Evolutionary conservation across 92 coral and sea anemone species (phyloP).

Genomic region (Umimayanthus kanabou): DNA sequence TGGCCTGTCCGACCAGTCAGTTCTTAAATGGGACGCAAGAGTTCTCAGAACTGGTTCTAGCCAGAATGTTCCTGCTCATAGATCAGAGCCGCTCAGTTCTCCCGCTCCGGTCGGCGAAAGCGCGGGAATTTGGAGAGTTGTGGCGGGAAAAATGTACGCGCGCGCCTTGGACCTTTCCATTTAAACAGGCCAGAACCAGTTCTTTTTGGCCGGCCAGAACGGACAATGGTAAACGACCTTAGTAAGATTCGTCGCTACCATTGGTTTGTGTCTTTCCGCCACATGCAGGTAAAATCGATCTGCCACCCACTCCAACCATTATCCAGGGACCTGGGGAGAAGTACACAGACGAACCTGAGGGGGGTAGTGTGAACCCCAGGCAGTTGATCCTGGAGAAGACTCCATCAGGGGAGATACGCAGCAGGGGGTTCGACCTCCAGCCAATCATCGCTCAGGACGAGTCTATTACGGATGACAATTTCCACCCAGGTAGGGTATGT

Average conservation of each 20-base stretch:
- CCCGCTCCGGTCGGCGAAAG: too few species aligned
- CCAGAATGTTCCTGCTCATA: too few species aligned
- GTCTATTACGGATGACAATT: neutral
- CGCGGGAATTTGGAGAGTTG: too few species aligned
- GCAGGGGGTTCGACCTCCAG: slow-evolving; percentile 76
- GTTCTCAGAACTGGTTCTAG: too few species aligned
- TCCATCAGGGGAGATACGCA: slow-evolving; percentile 65
- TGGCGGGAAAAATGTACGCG: too few species aligned
- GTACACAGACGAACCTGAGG: slow-evolving; percentile 26
- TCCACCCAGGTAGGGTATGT: neutral
- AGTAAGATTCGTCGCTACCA: neutral
- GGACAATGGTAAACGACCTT: too few species aligned
- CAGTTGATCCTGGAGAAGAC: slow-evolving; percentile 77
- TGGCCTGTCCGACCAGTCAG: too few species aligned
- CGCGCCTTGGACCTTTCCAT: too few species aligned
- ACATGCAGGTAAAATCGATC: slow-evolving; percentile 13
- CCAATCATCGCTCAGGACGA: slow-evolving; percentile 72
- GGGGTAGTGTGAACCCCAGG: slow-evolving; percentile 13
- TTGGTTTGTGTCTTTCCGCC: neutral
- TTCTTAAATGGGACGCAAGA: too few species aligned
- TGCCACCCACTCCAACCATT: slow-evolving; percentile 21
- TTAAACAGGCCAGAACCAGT: too few species aligned
- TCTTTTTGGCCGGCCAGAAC: too few species aligned
- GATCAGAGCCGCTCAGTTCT: too few species aligned
- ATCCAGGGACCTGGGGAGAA: slow-evolving; percentile 21